A percentile compares a stretch with the other conserved stretches of the same genome.
These are phyloP conservation scores for Amblyopsis rosae DNA, from an alignment of 2,113 vertebrate genomes.

Conservation along the genomic window DNA sequence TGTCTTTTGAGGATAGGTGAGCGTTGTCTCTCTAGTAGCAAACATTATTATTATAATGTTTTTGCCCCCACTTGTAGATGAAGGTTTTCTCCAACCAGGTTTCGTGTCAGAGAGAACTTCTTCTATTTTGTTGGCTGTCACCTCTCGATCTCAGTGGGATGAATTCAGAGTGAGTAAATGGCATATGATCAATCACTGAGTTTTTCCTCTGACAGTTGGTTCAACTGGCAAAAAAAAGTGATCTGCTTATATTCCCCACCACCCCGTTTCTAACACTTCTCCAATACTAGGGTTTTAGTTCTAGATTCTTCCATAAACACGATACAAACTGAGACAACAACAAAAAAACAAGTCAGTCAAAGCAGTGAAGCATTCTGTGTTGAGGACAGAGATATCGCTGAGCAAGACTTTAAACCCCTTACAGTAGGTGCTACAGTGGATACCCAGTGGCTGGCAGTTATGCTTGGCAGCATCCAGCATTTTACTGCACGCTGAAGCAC, in stretches of 20 bases:
- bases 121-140: constrained; percentile 16
- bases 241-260: constrained; percentile 7
- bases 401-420: constrained; percentile 20
- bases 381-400: constrained; percentile 6
- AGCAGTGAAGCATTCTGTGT: constrained; percentile 25
- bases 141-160: constrained; percentile 34
- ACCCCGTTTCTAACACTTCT: no score
- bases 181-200: constrained; percentile 51
- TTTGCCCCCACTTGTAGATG: constrained; percentile 1
- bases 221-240: constrained; percentile 26
- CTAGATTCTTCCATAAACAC: constrained; percentile 20
- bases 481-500: no score
- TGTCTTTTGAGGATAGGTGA: constrained; percentile 59
- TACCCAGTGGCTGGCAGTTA: neutral
- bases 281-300: constrained; percentile 24
- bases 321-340: neutral
- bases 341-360: constrained; percentile 15
- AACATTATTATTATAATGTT: constrained; percentile 22
- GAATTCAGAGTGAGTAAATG: constrained; percentile 34
- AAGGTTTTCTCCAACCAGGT: constrained; percentile 33
- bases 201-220: constrained; percentile 36
- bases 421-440: constrained; percentile 7
- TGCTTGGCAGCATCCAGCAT: neutral
- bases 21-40: constrained; percentile 34
- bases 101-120: constrained; percentile 30